Evolutionary conservation across 2,888 invertebrate species (phyloP).

Genomic region (Tenthredo mesomela): DNA sequence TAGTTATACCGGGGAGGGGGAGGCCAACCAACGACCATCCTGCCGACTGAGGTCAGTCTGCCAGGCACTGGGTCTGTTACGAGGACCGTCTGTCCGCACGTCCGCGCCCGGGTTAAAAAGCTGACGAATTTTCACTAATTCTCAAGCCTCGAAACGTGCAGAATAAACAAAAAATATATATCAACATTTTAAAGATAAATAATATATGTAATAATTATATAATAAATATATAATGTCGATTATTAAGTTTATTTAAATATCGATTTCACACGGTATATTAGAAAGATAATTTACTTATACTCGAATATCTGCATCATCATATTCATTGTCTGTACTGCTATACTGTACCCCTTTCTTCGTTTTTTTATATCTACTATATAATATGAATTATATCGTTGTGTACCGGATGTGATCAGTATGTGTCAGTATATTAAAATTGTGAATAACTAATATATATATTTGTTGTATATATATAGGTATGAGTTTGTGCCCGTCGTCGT

Average conservation of each 20-base stretch:
- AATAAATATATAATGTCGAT: too few species aligned
- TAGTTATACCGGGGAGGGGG: slow-evolving; percentile 62
- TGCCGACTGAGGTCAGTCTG: slow-evolving; percentile 76
- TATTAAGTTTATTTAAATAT: too few species aligned
- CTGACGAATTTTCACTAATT: slow-evolving; percentile 49
- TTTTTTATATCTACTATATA: too few species aligned
- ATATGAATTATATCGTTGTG: background rate
- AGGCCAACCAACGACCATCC: slow-evolving; percentile 73
- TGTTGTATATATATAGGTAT: too few species aligned
- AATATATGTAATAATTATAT: too few species aligned
- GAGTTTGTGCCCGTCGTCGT: slow-evolving; percentile 10
- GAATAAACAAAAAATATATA: background rate
- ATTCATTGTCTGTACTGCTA: too few species aligned
- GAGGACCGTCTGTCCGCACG: slow-evolving; percentile 47
- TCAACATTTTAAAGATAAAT: background rate
- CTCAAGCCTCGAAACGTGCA: background rate
- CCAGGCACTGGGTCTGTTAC: slow-evolving; percentile 76
- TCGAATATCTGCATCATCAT: too few species aligned
- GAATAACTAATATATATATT: background rate
- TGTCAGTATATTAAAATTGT: background rate
- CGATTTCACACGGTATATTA: too few species aligned
- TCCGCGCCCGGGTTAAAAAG: slow-evolving; percentile 58
- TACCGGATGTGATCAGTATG: background rate
- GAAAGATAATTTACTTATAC: too few species aligned
- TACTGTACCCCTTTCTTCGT: too few species aligned